Conservation (phyloP, 2,888 invertebrate species). For the Punctoribates punctum region DNA sequence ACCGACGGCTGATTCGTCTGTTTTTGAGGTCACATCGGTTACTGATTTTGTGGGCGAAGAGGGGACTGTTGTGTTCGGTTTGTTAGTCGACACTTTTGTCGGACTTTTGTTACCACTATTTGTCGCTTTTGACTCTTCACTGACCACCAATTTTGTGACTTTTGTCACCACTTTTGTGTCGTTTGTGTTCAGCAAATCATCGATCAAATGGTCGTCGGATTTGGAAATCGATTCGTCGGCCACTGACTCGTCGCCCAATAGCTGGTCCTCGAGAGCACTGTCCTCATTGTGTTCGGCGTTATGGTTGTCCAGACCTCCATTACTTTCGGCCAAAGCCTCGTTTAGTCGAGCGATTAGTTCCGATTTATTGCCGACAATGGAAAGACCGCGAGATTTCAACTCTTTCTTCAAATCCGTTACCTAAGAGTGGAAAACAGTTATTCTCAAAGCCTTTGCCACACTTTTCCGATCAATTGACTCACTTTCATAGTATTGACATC, state of each 20-base stretch:
- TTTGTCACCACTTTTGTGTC: background rate
- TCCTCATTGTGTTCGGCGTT: background rate
- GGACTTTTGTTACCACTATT: no score
- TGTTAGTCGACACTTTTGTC: no score
- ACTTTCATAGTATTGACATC: background rate
- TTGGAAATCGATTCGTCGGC: background rate
- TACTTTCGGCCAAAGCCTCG: background rate
- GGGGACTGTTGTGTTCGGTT: no score
- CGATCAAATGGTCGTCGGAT: background rate
- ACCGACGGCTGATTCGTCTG: no score
- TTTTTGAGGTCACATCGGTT: no score
- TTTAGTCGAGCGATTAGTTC: slow-evolving; percentile 31
- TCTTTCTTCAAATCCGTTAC: slow-evolving; percentile 39
- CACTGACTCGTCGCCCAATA: background rate
- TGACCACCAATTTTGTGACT: no score
- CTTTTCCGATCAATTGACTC: background rate
- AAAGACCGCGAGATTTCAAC: slow-evolving; percentile 35
- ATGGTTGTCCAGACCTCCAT: background rate
- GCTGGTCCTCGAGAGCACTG: background rate
- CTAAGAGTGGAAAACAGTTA: background rate
- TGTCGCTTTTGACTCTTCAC: no score
- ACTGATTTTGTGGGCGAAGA: no score
- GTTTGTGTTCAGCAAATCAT: background rate
- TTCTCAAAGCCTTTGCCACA: no score
- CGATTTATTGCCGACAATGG: slow-evolving; percentile 31